A percentile compares a stretch with the other conserved stretches of the same genome.
Conservation (phyloP, 2,888 invertebrate species). For the Epirrita christyi region DNA sequence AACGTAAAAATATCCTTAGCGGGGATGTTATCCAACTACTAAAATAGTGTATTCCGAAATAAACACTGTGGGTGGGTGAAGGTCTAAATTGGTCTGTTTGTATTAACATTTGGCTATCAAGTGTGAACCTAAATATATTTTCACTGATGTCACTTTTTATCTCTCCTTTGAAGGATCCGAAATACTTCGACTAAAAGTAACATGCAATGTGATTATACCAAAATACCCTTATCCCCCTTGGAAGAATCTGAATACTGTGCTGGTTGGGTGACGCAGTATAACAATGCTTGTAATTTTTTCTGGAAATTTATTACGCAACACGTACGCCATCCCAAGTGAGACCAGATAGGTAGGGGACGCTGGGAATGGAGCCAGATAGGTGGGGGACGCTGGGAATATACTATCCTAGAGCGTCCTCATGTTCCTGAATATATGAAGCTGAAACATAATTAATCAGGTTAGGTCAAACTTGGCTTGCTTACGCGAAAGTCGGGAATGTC, state of each 20-base stretch:
- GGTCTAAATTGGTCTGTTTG: constrained; percentile 32
- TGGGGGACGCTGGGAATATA: too few species aligned
- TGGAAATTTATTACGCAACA: not conserved
- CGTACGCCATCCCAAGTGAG: not conserved
- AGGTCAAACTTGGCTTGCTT: too few species aligned
- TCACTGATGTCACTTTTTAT: constrained; percentile 1
- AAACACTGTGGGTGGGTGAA: constrained; percentile 31
- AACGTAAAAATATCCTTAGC: constrained; percentile 57
- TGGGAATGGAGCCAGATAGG: too few species aligned
- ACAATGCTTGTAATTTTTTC: too few species aligned
- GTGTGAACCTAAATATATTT: constrained; percentile 6
- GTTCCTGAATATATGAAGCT: constrained; percentile 15
- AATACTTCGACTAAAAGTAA: not conserved
- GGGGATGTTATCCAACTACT: constrained; percentile 37
- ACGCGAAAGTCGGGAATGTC: too few species aligned
- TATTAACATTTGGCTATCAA: constrained; percentile 27
- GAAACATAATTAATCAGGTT: not conserved
- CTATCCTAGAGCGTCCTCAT: too few species aligned
- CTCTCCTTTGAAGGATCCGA: constrained; percentile 12
- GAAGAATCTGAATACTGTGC: too few species aligned
- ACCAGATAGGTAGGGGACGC: too few species aligned
- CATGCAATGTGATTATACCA: too few species aligned
- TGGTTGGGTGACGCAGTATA: too few species aligned
- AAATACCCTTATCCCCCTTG: too few species aligned
- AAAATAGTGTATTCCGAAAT: constrained; percentile 13